Evolutionary conservation across 1,140 invertebrate species (phyloP).

Genomic region (Aphaenogaster ashmeadi): DNA sequence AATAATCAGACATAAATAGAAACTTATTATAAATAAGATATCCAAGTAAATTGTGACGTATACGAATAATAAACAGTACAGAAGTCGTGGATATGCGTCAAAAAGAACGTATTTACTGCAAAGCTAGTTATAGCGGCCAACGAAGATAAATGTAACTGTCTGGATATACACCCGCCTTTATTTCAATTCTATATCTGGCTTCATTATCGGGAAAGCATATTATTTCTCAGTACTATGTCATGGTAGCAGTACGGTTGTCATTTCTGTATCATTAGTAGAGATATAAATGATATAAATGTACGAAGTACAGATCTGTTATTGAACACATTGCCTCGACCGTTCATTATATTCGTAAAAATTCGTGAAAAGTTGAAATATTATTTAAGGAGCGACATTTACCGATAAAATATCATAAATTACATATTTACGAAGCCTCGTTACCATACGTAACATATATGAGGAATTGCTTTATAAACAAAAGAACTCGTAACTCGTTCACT

Average conservation of each 20-base stretch:
- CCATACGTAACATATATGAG: background rate
- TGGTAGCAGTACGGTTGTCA: background rate
- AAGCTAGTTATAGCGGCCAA: background rate
- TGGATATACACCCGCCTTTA: background rate
- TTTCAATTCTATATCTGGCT: constrained; percentile 45
- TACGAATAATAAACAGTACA: background rate
- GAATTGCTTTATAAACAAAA: background rate
- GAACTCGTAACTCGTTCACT: background rate
- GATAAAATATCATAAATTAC: background rate
- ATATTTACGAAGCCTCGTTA: background rate
- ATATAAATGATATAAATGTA: constrained; percentile 34
- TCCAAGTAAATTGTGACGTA: background rate
- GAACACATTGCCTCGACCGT: background rate
- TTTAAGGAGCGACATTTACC: background rate
- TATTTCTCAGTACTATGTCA: constrained; percentile 15
- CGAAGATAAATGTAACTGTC: constrained; percentile 14
- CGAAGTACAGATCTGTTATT: constrained; percentile 6
- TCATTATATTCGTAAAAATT: background rate
- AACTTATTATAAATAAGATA: background rate
- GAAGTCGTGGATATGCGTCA: background rate
- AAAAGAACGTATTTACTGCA: background rate
- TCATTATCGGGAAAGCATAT: constrained; percentile 36
- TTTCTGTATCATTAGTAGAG: background rate
- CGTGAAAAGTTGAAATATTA: background rate
- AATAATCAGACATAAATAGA: background rate